Base-by-base conservation (phyloP, 23 tunicate genomes). In the Styela clava region DNA sequence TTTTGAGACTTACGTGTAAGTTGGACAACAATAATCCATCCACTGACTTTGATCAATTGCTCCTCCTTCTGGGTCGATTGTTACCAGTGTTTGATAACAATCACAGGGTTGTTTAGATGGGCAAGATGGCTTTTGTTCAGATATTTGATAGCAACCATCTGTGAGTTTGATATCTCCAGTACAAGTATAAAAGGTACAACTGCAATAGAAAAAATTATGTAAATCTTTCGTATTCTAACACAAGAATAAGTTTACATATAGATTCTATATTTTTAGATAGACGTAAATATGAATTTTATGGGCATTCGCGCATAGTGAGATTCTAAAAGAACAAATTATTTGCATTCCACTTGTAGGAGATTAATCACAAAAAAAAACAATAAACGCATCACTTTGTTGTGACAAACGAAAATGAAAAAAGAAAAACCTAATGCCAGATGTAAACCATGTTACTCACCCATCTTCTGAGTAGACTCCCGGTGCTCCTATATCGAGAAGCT, bases 51-150 rank as follows among this genome's bases (percentile, higher is more conserved):
- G 7, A 16, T 71, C 16, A 2, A 5, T 71, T 31, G 77, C 77
- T 21, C 77, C 77, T 16, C 35, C 3, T 28, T 33, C 3, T n/a
- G 77, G 77, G 24, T 21, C 35, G 12, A 16, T 18, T 3, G 35
- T 71, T 71, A 19, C 24, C 77, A 71, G 77, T 26, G 24, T 27
- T 71, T 71, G 77, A 34, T 71, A 30, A 29, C 77, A 71, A 5
- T 71, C 35, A 34, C 77, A 71, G 16, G 16, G 3, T 31, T 35
- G 77, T 16, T 35, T 35, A 3, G 32, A 3, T 26, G 34, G 77
- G 34, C 77, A 71, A 3, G 35, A 28, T 71, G 77, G 77, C 35
- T 26, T 71, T 30, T 3, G 77, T 29, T 26, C 77, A 2, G 77
- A 28, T 27, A 71, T 34, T 26, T 71, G 5, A 32, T 71, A 71